These are phyloP conservation scores for Drosophila grimshawi DNA, from an alignment of 1,140 invertebrate genomes.

Conservation along the genomic window DNA sequence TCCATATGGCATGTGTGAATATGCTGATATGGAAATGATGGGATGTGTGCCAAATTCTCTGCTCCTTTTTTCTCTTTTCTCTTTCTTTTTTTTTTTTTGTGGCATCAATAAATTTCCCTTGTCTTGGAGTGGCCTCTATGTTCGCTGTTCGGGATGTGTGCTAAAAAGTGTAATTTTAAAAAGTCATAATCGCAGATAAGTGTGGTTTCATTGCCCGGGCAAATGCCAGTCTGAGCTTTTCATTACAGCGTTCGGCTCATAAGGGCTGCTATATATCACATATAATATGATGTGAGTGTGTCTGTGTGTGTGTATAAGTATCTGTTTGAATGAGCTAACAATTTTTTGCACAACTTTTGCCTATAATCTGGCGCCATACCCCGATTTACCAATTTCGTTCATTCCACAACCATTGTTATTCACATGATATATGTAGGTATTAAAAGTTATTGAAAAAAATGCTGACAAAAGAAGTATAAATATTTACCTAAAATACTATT, in stretches of 20 bases:
- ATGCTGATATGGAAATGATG: constrained; percentile 69
- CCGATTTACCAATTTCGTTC: constrained; percentile 66
- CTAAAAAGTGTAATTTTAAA: constrained; percentile 84
- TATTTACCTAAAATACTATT: constrained; percentile 82
- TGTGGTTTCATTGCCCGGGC: constrained; percentile 79
- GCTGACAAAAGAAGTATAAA: constrained; percentile 84
- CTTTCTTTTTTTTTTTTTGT: constrained; percentile 34
- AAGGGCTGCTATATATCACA: constrained; percentile 42
- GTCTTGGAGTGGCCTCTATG: constrained; percentile 43
- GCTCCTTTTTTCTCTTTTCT: constrained; percentile 5
- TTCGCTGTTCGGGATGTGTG: constrained; percentile 43
- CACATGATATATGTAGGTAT: constrained; percentile 75
- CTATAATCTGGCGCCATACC: constrained; percentile 51
- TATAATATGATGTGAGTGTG: constrained; percentile 33
- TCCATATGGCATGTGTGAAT: constrained; percentile 66
- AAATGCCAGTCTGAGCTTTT: constrained; percentile 70
- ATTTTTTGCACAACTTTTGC: constrained; percentile 73
- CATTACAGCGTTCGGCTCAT: constrained; percentile 68
- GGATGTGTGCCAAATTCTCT: constrained; percentile 64
- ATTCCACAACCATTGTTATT: constrained; percentile 71
- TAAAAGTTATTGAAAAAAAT: constrained; percentile 82
- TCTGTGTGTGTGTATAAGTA: constrained; percentile 28
- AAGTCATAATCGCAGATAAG: constrained; percentile 84
- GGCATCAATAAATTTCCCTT: constrained; percentile 66
- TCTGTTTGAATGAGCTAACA: constrained; percentile 25